Evolutionary conservation across 2,113 vertebrate genomes (phyloP).

Genomic region (Gymnarchus niloticus): DNA sequence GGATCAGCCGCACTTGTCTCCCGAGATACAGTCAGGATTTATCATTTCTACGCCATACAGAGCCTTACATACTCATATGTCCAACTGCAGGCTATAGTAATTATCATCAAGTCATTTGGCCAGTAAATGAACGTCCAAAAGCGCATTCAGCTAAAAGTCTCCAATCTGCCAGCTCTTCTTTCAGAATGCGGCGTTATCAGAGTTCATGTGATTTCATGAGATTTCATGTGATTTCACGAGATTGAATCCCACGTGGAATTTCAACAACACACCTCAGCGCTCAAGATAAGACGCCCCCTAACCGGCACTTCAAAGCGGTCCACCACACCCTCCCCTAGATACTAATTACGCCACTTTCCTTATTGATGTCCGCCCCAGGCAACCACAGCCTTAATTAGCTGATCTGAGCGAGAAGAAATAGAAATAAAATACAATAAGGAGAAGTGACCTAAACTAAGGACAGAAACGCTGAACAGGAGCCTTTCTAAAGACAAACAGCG

Average conservation of each 20-base stretch:
- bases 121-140: too few relatives aligned
- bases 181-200: too few relatives aligned
- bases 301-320: conserved; percentile 18
- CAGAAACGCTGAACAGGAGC: neutral
- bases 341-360: conserved; percentile 9
- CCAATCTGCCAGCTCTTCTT: too few relatives aligned
- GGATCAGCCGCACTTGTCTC: neutral
- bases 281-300: neutral
- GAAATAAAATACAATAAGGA: neutral
- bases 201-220: too few relatives aligned
- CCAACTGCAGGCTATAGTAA: too few relatives aligned
- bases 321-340: conserved; percentile 19
- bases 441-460: neutral
- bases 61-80: neutral
- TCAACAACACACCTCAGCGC: neutral
- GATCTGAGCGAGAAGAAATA: neutral
- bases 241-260: too few relatives aligned
- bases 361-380: conserved; percentile 11
- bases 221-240: too few relatives aligned
- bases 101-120: too few relatives aligned
- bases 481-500: neutral
- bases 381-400: neutral
- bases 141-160: too few relatives aligned
- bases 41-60: neutral
- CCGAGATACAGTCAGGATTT: neutral